These are phyloP conservation scores for Rutilus rutilus DNA, from an alignment of 2,113 vertebrate genomes.

Conservation along the genomic window DNA sequence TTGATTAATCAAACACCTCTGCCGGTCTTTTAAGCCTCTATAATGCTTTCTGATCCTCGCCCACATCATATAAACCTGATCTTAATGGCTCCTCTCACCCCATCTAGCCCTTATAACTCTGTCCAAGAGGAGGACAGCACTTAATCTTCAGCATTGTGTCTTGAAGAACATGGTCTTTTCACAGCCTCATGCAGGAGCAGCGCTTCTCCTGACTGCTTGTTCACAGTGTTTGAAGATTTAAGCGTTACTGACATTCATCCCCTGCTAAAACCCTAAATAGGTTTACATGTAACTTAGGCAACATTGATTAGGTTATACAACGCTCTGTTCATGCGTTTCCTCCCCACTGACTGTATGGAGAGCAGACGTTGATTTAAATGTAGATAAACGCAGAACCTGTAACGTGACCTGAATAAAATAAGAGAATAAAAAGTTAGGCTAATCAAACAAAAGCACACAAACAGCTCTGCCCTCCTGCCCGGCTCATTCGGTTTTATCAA, in stretches of 20 bases:
- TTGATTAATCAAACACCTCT: constrained; percentile 17
- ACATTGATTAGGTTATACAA: constrained; percentile 58
- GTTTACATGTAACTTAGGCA: constrained; percentile 57
- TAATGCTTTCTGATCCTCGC: constrained; percentile 12
- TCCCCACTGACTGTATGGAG: constrained; percentile 2
- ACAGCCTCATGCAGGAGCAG: constrained; percentile 8
- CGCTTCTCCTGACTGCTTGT: background rate
- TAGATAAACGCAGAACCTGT: background rate
- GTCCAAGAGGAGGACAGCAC: constrained; percentile 32
- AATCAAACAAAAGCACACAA: background rate
- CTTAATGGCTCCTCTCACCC: constrained; percentile 29
- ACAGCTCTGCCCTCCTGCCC: background rate
- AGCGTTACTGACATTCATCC: constrained; percentile 48
- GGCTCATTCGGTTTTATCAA: background rate
- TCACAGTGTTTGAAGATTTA: constrained; percentile 28
- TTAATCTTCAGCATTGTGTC: constrained; percentile 37
- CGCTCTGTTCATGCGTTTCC: background rate
- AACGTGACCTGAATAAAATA: background rate
- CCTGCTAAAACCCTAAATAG: constrained; percentile 57
- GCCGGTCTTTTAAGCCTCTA: background rate
- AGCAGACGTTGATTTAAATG: background rate
- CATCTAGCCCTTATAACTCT: constrained; percentile 26
- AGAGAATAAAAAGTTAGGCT: background rate
- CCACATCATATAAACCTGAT: background rate
- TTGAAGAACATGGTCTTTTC: constrained; percentile 1